phyloP scores from a whole-genome alignment of 1,140 invertebrate genomes.

The Euura saliciscinereae region DNA sequence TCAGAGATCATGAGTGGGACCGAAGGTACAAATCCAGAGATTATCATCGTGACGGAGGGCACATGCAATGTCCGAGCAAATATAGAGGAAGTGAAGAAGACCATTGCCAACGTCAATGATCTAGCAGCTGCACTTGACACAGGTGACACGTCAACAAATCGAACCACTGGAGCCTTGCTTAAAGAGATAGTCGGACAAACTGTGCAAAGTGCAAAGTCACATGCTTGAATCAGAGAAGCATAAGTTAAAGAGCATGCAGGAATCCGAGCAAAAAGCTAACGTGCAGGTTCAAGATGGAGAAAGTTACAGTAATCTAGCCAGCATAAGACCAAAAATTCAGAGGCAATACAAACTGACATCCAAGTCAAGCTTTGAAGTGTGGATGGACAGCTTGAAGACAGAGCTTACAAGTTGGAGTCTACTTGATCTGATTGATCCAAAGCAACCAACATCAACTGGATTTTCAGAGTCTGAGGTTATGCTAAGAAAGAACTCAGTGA shows the following conservation, averaged over 20 bases:
- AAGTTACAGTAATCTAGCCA: not conserved
- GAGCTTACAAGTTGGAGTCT: slow-evolving; percentile 35
- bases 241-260: slow-evolving; percentile 18
- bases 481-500: no score
- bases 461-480: slow-evolving; percentile 21
- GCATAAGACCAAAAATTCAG: slow-evolving; percentile 26
- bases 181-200: not conserved
- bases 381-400: slow-evolving; percentile 34
- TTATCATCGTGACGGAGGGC: not conserved
- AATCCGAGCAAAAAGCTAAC: slow-evolving; percentile 15
- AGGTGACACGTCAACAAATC: not conserved
- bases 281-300: no score
- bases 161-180: not conserved
- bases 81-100: slow-evolving; percentile 16
- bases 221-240: slow-evolving; percentile 26
- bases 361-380: slow-evolving; percentile 33
- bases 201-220: slow-evolving; percentile 15
- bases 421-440: no score
- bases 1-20: slow-evolving; percentile 17
- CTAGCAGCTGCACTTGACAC: slow-evolving; percentile 16
- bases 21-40: slow-evolving; percentile 16
- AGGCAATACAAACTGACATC: slow-evolving; percentile 30
- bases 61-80: slow-evolving; percentile 14
- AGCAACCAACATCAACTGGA: no score
- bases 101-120: slow-evolving; percentile 16